Evolutionary conservation across 2,797 vertebrate genomes (phyloP).

Genomic region (Lates japonicus): DNA sequence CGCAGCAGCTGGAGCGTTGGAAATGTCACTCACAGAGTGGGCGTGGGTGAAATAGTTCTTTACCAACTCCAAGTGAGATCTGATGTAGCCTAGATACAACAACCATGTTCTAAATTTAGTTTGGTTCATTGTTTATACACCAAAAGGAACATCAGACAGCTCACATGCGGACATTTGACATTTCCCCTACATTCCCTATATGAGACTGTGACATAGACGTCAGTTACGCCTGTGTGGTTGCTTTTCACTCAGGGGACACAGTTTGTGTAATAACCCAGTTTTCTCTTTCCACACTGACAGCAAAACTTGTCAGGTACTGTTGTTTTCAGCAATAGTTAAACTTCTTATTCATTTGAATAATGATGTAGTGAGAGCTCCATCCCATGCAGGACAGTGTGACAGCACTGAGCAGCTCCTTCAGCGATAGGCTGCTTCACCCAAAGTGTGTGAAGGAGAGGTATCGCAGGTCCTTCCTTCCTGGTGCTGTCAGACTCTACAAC

Average conservation of each 20-base stretch:
- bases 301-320: neutral
- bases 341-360: neutral
- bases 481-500: too few relatives aligned
- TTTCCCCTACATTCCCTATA: neutral
- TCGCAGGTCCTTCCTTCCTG: too few relatives aligned
- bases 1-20: slow-evolving; percentile 48
- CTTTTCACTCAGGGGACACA: slow-evolving; percentile 8
- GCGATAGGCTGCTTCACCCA: too few relatives aligned
- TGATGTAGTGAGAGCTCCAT: too few relatives aligned
- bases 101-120: slow-evolving; percentile 64
- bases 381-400: too few relatives aligned
- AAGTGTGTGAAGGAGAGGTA: too few relatives aligned
- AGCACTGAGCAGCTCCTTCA: too few relatives aligned
- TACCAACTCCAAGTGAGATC: slow-evolving; percentile 53
- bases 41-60: slow-evolving; percentile 45
- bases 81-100: slow-evolving; percentile 64
- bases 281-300: neutral
- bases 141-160: slow-evolving; percentile 32
- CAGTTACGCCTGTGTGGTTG: neutral
- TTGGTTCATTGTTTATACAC: slow-evolving; percentile 52
- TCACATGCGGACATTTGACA: slow-evolving; percentile 41
- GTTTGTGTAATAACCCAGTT: slow-evolving; percentile 1
- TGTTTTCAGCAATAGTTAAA: slow-evolving; percentile 11
- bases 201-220: neutral
- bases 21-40: slow-evolving; percentile 59